Conservation (phyloP, 1,140 invertebrate genomes). For the Diuraphis noxia region DNA sequence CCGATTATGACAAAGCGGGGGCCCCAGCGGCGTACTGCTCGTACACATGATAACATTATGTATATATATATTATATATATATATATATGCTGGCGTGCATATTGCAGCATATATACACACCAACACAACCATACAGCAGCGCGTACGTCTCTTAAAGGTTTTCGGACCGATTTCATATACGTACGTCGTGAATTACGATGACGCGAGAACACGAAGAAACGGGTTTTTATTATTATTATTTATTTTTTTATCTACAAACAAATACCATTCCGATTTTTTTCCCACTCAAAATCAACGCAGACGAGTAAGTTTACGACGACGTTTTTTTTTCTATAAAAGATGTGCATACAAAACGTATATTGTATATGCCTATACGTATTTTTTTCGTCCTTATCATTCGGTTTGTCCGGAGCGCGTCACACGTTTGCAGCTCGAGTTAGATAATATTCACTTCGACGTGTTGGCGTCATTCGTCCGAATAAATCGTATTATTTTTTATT, state of each 20-base stretch:
- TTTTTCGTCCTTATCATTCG: background rate
- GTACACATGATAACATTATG: background rate
- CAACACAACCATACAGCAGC: background rate
- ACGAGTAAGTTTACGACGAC: background rate
- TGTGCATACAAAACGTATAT: too few species aligned
- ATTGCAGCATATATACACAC: background rate
- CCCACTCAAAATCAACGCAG: background rate
- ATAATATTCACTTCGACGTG: background rate
- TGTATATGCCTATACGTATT: too few species aligned
- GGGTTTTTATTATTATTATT: background rate
- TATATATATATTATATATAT: background rate
- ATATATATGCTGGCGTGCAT: background rate
- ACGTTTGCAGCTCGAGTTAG: background rate
- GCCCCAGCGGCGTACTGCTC: background rate
- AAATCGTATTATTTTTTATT: too few species aligned
- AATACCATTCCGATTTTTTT: background rate
- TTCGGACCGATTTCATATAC: background rate
- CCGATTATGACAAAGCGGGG: background rate
- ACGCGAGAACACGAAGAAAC: background rate
- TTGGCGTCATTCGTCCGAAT: background rate
- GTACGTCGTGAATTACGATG: background rate
- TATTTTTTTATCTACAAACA: background rate
- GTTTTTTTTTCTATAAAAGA: too few species aligned
- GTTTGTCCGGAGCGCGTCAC: background rate
- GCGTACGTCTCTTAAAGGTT: background rate